A percentile compares a stretch with the other conserved stretches of the same genome.
These are phyloP conservation scores for Autographa pulchrina DNA, from an alignment of 2,888 invertebrate genomes.

Conservation along the genomic window DNA sequence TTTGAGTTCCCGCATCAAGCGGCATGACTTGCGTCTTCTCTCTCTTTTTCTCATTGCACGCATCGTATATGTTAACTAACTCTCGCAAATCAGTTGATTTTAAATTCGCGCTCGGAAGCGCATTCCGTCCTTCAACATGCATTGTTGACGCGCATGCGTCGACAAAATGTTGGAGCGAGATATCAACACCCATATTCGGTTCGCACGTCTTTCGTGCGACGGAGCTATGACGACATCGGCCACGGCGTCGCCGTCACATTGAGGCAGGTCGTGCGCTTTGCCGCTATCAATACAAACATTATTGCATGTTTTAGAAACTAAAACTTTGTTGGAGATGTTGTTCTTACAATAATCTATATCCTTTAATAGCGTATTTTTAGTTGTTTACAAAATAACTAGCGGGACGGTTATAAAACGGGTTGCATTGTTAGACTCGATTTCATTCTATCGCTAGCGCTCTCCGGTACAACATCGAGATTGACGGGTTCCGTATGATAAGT, in stretches of 20 bases:
- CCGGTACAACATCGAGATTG: too few relatives aligned
- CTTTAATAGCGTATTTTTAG: too few relatives aligned
- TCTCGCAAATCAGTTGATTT: constrained; percentile 2
- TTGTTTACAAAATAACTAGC: too few relatives aligned
- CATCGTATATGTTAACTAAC: constrained; percentile 1
- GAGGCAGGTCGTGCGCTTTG: background rate
- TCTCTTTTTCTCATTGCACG: constrained; percentile 4
- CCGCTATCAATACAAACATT: background rate
- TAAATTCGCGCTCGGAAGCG: background rate
- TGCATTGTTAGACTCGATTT: too few relatives aligned
- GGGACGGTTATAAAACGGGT: too few relatives aligned
- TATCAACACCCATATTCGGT: background rate
- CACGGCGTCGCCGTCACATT: background rate
- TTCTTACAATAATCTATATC: background rate
- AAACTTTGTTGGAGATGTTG: background rate
- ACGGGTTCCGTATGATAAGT: too few relatives aligned
- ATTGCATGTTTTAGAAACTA: background rate
- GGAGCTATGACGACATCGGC: background rate
- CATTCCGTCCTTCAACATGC: background rate
- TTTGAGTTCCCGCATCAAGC: background rate
- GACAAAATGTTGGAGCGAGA: too few relatives aligned
- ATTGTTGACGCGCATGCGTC: constrained; percentile 2
- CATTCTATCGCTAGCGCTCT: too few relatives aligned
- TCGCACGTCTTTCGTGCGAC: background rate
- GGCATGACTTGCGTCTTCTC: background rate